phyloP scores from a whole-genome alignment of 2,888 invertebrate genomes.

The Agrilus cyanescens region DNA sequence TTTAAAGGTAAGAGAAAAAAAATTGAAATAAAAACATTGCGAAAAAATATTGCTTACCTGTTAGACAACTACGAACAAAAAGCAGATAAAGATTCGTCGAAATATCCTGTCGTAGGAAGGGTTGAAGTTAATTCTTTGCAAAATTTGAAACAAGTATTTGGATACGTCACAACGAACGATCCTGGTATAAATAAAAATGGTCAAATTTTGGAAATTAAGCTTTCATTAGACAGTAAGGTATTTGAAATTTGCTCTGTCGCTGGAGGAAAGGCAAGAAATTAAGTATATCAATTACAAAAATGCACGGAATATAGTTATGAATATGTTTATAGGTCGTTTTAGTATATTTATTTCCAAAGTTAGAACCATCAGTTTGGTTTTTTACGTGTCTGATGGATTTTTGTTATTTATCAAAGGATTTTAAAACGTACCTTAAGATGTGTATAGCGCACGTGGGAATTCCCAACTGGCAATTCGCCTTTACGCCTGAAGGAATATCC shows the following conservation, averaged over 20 bases:
- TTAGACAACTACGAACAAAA: neutral
- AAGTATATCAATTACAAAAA: too few relatives aligned
- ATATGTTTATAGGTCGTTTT: slow-evolving; percentile 24
- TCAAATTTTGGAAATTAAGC: slow-evolving; percentile 23
- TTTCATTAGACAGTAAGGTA: slow-evolving; percentile 38
- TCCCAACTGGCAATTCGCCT: slow-evolving; percentile 81
- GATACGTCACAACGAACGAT: slow-evolving; percentile 21
- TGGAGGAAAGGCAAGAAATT: slow-evolving; percentile 21
- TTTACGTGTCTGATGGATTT: slow-evolving; percentile 44
- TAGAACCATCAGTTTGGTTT: slow-evolving; percentile 37
- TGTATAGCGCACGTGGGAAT: slow-evolving; percentile 78
- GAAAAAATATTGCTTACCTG: too few relatives aligned
- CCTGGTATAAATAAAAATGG: slow-evolving; percentile 23
- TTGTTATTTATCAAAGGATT: slow-evolving; percentile 72
- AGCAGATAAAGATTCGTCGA: slow-evolving; percentile 9
- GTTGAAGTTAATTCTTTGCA: slow-evolving; percentile 22
- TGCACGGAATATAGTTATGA: too few relatives aligned
- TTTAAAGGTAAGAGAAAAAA: slow-evolving; percentile 36
- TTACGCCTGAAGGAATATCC: slow-evolving; percentile 61
- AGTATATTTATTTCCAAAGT: slow-evolving; percentile 33
- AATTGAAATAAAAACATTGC: too few relatives aligned
- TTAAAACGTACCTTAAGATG: slow-evolving; percentile 78
- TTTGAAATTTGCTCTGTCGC: slow-evolving; percentile 35
- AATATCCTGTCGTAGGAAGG: slow-evolving; percentile 19
- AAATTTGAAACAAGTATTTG: slow-evolving; percentile 21